Evolutionary conservation across 2,113 vertebrate species (phyloP).

Genomic region (Hyaena hyaena): DNA sequence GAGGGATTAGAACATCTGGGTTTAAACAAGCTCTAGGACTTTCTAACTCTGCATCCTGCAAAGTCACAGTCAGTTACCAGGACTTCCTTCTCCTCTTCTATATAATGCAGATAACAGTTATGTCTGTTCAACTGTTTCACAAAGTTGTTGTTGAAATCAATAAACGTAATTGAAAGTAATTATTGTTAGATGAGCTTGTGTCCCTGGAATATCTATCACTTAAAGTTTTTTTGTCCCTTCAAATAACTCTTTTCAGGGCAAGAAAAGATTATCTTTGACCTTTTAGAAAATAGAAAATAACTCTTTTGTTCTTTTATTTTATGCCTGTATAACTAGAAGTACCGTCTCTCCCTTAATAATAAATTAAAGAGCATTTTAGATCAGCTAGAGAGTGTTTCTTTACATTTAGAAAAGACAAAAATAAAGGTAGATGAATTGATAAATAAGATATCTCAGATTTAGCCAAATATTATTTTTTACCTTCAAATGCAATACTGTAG

Average conservation of each 20-base stretch:
- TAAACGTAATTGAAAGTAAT: not conserved
- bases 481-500: not conserved
- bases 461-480: not conserved
- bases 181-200: not conserved
- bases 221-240: not conserved
- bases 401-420: constrained; percentile 30
- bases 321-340: not conserved
- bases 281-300: not conserved
- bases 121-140: not conserved
- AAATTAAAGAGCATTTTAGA: not conserved
- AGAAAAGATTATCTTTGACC: not conserved
- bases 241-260: not conserved
- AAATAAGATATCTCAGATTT: not conserved
- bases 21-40: not conserved
- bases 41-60: not conserved
- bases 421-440: not conserved
- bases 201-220: not conserved
- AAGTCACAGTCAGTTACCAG: not conserved
- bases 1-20: not conserved
- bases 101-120: not conserved
- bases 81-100: not conserved
- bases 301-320: not conserved
- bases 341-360: not conserved
- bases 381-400: not conserved
- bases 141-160: not conserved